Evolutionary conservation across 1,140 invertebrate genomes (phyloP).

Genomic region (Solenopsis fugax): DNA sequence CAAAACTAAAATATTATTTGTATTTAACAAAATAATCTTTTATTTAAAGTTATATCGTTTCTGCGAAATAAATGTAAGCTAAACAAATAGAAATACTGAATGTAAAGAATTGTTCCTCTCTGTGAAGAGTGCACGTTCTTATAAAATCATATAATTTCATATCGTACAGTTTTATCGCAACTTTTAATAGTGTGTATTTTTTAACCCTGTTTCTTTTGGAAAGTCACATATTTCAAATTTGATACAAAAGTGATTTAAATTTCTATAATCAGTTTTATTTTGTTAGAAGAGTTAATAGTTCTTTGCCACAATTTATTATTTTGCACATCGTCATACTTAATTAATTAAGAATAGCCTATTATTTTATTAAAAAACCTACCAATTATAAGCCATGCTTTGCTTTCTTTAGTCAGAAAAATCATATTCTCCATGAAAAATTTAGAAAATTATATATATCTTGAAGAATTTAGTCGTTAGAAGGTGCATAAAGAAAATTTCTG

Average conservation of each 20-base stretch:
- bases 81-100: too few relatives aligned
- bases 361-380: neutral
- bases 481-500: constrained; percentile 8
- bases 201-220: neutral
- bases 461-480: neutral
- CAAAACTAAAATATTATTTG: too few relatives aligned
- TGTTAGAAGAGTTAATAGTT: neutral
- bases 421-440: neutral
- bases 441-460: constrained; percentile 6
- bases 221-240: neutral
- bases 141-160: neutral
- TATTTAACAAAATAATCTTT: too few relatives aligned
- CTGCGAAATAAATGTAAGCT: too few relatives aligned
- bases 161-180: neutral
- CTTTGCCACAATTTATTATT: neutral
- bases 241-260: neutral
- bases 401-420: neutral
- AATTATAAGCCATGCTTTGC: neutral
- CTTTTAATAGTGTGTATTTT: neutral
- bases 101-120: too few relatives aligned
- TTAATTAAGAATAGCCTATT: neutral
- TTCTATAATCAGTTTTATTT: neutral
- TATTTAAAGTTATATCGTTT: too few relatives aligned
- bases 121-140: too few relatives aligned
- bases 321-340: neutral